Evolutionary conservation across 2,113 vertebrate genomes (phyloP).

Genomic region (Campylomormyrus numenius): DNA sequence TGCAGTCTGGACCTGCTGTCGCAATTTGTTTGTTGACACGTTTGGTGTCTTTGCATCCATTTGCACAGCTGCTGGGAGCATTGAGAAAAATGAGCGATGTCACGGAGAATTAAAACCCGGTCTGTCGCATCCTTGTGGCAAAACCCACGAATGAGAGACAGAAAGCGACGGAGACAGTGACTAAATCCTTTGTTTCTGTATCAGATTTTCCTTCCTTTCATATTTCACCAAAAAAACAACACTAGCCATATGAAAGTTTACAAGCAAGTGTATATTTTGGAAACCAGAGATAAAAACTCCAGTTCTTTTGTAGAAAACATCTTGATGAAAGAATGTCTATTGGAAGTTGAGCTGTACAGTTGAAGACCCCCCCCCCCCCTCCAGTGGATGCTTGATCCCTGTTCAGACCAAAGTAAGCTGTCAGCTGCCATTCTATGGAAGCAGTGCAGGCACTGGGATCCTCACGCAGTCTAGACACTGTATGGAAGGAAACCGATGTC

Average conservation of each 20-base stretch:
- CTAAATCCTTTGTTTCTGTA: not conserved
- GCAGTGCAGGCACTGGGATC: not conserved
- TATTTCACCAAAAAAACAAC: not conserved
- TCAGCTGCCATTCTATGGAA: constrained; percentile 39
- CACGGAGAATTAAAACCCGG: not conserved
- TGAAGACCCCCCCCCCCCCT: constrained; percentile 19
- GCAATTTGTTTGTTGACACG: not conserved
- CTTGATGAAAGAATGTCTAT: not conserved
- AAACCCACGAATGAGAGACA: not conserved
- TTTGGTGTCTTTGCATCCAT: not conserved
- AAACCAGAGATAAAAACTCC: not conserved
- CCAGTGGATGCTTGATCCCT: constrained; percentile 24
- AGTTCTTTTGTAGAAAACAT: not conserved
- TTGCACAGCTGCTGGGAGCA: not conserved
- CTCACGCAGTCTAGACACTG: constrained; percentile 25
- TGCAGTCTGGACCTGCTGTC: not conserved
- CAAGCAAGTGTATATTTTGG: not conserved
- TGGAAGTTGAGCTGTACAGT: not conserved
- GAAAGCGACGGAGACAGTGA: not conserved
- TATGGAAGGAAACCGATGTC: constrained; percentile 13
- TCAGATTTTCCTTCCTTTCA: not conserved
- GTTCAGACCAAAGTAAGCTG: constrained; percentile 45
- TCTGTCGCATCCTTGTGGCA: not conserved
- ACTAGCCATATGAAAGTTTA: not conserved
- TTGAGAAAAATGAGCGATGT: not conserved